Conservation (phyloP, 2,113 vertebrate genomes). For the Scolopax mira region DNA sequence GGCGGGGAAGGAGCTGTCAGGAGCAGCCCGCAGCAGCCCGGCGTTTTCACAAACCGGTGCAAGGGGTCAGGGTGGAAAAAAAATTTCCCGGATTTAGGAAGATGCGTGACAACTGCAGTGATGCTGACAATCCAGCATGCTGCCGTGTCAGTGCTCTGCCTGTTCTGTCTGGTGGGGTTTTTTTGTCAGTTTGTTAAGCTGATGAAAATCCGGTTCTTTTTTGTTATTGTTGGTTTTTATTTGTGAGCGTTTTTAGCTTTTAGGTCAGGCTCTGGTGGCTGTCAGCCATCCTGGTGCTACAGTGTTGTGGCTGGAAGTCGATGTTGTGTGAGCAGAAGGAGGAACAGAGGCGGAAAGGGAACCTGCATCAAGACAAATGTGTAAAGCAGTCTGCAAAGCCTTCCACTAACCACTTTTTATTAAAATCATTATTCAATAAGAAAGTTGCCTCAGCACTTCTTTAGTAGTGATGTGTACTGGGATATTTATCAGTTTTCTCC, state of each 20-base stretch:
- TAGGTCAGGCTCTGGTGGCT: background rate
- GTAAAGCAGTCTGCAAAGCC: background rate
- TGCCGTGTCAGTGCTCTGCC: background rate
- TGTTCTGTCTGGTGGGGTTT: background rate
- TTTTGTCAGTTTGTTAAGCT: background rate
- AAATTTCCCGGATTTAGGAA: background rate
- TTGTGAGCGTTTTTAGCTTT: background rate
- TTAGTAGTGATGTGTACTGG: background rate
- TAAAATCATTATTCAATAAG: background rate
- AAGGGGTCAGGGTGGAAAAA: background rate
- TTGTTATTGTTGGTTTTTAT: background rate
- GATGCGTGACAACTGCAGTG: background rate
- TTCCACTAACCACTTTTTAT: background rate
- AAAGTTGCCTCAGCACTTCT: background rate
- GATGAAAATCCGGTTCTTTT: background rate
- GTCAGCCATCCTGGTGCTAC: background rate
- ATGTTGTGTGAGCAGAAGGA: background rate
- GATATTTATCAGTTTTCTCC: background rate
- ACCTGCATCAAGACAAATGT: background rate
- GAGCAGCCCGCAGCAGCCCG: background rate
- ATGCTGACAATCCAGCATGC: background rate
- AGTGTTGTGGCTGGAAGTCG: background rate
- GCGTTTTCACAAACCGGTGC: background rate
- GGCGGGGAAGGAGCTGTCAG: background rate
- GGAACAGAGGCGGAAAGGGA: background rate